phyloP scores from a whole-genome alignment of 2,888 invertebrate species.

The Himalopsyche japonica region DNA sequence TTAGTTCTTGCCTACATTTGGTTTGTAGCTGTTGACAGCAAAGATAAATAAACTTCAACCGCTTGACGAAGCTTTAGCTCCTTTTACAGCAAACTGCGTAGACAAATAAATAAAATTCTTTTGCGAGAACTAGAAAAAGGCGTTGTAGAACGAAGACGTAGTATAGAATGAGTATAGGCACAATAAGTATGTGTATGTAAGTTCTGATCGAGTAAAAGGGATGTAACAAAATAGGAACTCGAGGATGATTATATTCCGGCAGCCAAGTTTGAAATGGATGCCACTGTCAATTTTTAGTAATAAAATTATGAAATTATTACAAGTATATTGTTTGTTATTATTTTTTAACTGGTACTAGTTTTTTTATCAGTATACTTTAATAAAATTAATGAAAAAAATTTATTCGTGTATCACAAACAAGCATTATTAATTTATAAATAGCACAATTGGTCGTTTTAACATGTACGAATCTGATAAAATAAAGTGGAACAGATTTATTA shows the following conservation, averaged over 20 bases:
- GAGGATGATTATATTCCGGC: neutral
- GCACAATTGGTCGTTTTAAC: neutral
- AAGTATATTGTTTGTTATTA: no score
- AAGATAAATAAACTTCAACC: neutral
- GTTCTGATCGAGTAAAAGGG: neutral
- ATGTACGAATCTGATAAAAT: neutral
- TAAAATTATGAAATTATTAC: no score
- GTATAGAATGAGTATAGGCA: constrained; percentile 30
- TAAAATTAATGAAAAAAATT: no score
- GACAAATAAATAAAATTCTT: constrained; percentile 33
- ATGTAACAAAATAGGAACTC: neutral
- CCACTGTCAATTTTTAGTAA: neutral
- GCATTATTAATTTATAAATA: no score
- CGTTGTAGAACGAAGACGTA: constrained; percentile 27
- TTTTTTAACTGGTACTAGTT: no score
- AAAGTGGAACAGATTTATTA: constrained; percentile 20
- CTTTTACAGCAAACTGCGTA: constrained; percentile 8
- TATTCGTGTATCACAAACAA: no score
- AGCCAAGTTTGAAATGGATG: neutral
- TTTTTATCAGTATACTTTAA: no score
- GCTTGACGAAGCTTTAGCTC: neutral
- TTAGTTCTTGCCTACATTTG: neutral
- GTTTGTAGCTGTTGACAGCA: neutral
- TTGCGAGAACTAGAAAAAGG: constrained; percentile 16
- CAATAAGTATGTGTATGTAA: neutral